A percentile compares a stretch with the other conserved stretches of the same genome.
Conservation (phyloP, 1,140 invertebrate genomes). For the Calliopsis andreniformis region DNA sequence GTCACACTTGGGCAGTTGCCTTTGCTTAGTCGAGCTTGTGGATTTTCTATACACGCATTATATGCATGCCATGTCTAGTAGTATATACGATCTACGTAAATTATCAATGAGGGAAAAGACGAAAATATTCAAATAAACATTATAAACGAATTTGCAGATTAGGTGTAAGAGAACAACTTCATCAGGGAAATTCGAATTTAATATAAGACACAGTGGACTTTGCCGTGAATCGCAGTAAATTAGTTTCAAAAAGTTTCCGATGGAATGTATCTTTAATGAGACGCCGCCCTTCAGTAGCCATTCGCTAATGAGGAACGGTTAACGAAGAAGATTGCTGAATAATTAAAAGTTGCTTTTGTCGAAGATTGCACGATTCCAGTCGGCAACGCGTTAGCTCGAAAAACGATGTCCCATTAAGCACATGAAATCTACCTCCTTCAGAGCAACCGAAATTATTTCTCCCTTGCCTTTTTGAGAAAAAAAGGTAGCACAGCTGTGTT, state of each 20-base stretch:
- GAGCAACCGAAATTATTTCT: slow-evolving; percentile 4
- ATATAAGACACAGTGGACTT: slow-evolving; percentile 23
- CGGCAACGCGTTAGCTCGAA: background rate
- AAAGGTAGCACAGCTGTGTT: background rate
- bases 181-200: slow-evolving; percentile 38
- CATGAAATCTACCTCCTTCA: slow-evolving; percentile 8
- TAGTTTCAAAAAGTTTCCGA: slow-evolving; percentile 56
- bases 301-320: slow-evolving; percentile 60
- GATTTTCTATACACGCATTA: too few species aligned
- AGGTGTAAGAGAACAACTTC: background rate
- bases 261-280: slow-evolving; percentile 56
- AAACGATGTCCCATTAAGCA: slow-evolving; percentile 4
- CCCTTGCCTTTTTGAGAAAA: too few species aligned
- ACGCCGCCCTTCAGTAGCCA: slow-evolving; percentile 48
- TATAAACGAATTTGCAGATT: too few species aligned
- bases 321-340: slow-evolving; percentile 56
- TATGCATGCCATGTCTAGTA: too few species aligned
- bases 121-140: too few species aligned
- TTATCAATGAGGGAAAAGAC: too few species aligned
- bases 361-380: slow-evolving; percentile 27
- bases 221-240: slow-evolving; percentile 51
- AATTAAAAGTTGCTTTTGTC: slow-evolving; percentile 60
- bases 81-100: too few species aligned
- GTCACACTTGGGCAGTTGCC: too few species aligned
- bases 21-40: too few species aligned